Evolutionary conservation across 2,113 vertebrate genomes (phyloP), one percentile per base, ranked within the genome.

Genomic region (Piaya cayana): DNA sequence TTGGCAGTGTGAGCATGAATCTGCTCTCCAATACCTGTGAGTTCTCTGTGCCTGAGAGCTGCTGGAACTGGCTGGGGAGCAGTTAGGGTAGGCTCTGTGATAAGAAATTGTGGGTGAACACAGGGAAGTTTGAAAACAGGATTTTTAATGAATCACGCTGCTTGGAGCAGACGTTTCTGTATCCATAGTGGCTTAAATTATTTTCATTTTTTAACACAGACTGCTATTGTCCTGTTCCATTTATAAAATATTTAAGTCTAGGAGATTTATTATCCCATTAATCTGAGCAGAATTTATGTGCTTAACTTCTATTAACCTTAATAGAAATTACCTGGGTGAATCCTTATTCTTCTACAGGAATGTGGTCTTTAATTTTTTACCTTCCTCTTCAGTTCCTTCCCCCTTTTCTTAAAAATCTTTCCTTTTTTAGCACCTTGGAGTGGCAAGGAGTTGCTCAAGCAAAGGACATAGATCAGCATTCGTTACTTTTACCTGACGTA

Each of bases 201-300:
- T 19, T 53, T 27, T 42, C 25, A 16, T 80, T 88, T 90, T 86
- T 34, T 71, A 56, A 69, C 39, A 32, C 10, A n/a, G 45, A 16
- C 20, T 83, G 49, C 58, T 49, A 21, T 76, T 83, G 76, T 79
- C 47, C 71, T 88, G 52, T 60, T 96, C 68, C 74, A 43, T 91
- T 94, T 94, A 65, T 50, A 74, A 80, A 94, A 75, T 87, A 52
- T 80, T 96, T 83, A 89, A 96, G 29, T 82, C 6, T 19, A 69
- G 62, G 7, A 49, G 36, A 88, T 96, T 94, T 95, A 86, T 91
- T 53, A 71, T 92, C 37, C 59, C 65, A 22, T 90, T 93, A 86
- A 47, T 52, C 50, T 26, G 64, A 32, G 34, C 62, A 30, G 39
- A 86, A 55, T 83, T 72, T 84, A 52, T 81, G 52, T 74, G 13